phyloP scores from a whole-genome alignment of 1,140 invertebrate genomes.

The Ostrea denselamellosa region DNA sequence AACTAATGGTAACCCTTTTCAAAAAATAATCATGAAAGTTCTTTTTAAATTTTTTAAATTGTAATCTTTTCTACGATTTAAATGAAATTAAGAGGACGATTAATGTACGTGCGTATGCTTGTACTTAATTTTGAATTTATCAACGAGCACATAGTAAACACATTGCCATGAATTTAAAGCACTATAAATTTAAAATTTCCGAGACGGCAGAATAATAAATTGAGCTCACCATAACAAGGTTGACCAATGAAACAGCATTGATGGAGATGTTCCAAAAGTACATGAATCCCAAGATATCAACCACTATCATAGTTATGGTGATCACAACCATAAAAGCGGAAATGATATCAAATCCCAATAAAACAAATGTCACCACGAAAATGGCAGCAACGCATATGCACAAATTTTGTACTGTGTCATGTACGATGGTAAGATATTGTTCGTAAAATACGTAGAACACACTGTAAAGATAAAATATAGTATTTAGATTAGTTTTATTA shows the following conservation, averaged over 20 bases:
- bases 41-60: too few species aligned
- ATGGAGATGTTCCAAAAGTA: conserved; percentile 92
- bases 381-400: conserved; percentile 87
- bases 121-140: too few species aligned
- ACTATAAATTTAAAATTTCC: too few species aligned
- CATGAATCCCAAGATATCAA: conserved; percentile 93
- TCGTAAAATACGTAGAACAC: conserved; percentile 97
- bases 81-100: too few species aligned
- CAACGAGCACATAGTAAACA: too few species aligned
- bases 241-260: conserved; percentile 96
- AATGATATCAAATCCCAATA: conserved; percentile 91
- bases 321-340: conserved; percentile 88
- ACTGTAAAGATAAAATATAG: conserved; percentile 81
- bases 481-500: too few species aligned
- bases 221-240: conserved; percentile 93
- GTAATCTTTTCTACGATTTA: too few species aligned
- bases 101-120: too few species aligned
- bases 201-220: background rate
- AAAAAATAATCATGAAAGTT: too few species aligned
- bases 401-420: conserved; percentile 87
- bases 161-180: too few species aligned
- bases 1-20: too few species aligned
- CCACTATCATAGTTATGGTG: conserved; percentile 88
- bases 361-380: conserved; percentile 88
- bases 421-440: conserved; percentile 94